Percentiles rank a stretch among this genome's conserved stretches.
phyloP scores from a whole-genome alignment of 2,888 invertebrate species.

The Dryobotodes eremita region DNA sequence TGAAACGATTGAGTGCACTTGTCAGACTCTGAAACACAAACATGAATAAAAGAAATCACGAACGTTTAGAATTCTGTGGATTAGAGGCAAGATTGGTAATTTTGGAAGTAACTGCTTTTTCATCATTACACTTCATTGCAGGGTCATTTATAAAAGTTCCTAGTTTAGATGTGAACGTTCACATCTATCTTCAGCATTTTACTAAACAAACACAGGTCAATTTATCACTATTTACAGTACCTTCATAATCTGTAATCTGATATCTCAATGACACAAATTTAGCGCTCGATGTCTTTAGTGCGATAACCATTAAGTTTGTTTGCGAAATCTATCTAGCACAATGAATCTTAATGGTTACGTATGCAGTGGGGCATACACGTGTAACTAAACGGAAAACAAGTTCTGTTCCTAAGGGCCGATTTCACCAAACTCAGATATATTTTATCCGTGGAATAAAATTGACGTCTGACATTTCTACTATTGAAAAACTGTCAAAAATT shows the following conservation, averaged over 20 bases:
- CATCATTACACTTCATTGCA: background rate
- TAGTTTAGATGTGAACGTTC: background rate
- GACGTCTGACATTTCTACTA: too few relatives aligned
- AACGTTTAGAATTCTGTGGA: background rate
- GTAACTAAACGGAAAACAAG: background rate
- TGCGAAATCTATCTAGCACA: constrained; percentile 26
- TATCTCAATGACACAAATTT: constrained; percentile 41
- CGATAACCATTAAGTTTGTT: constrained; percentile 24
- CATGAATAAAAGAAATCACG: background rate
- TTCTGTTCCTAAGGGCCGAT: background rate
- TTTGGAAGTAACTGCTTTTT: background rate
- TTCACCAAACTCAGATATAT: too few relatives aligned
- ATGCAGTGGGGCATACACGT: constrained; percentile 4
- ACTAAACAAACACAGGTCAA: background rate
- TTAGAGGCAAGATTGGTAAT: background rate
- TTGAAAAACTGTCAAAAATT: too few relatives aligned
- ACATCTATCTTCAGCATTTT: background rate
- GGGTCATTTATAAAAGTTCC: background rate
- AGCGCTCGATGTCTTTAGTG: background rate
- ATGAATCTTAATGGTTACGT: background rate
- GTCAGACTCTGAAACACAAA: background rate
- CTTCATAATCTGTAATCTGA: constrained; percentile 12
- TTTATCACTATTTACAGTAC: constrained; percentile 19
- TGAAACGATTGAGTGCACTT: background rate
- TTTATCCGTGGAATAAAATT: too few relatives aligned